Conservation (phyloP, 2,888 invertebrate genomes). For the Cryptosula pallasiana region DNA sequence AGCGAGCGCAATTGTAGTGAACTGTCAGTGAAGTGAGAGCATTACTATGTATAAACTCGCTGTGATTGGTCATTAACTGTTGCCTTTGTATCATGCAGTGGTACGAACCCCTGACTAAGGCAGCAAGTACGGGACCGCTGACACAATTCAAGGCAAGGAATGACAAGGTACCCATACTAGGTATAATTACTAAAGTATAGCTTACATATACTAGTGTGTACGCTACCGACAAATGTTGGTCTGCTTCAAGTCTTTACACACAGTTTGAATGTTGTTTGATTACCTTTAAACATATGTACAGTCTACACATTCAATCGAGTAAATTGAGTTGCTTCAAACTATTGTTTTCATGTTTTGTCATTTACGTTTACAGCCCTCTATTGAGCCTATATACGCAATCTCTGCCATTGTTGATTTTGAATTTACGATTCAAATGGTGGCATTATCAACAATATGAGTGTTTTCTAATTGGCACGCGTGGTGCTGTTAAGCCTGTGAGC, state of each 20-base stretch:
- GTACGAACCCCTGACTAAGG: constrained; percentile 18
- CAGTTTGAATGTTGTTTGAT: background rate
- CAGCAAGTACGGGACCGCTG: background rate
- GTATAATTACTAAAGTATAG: background rate
- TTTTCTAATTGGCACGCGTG: background rate
- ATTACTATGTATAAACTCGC: background rate
- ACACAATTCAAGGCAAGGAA: background rate
- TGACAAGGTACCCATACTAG: background rate
- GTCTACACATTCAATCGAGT: background rate
- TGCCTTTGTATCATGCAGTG: background rate
- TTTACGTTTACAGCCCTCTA: background rate
- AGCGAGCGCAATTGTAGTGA: no score
- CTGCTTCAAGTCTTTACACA: no score
- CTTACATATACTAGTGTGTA: no score
- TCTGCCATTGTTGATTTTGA: background rate
- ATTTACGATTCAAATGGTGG: background rate
- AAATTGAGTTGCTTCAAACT: background rate
- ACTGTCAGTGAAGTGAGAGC: no score
- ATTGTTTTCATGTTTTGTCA: background rate
- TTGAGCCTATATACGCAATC: no score
- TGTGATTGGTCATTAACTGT: background rate
- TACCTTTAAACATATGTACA: background rate
- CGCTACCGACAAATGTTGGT: no score
- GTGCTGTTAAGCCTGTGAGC: background rate
- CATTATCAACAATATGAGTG: background rate